phyloP scores from a whole-genome alignment of 2,888 invertebrate genomes.

The Belgica antarctica region DNA sequence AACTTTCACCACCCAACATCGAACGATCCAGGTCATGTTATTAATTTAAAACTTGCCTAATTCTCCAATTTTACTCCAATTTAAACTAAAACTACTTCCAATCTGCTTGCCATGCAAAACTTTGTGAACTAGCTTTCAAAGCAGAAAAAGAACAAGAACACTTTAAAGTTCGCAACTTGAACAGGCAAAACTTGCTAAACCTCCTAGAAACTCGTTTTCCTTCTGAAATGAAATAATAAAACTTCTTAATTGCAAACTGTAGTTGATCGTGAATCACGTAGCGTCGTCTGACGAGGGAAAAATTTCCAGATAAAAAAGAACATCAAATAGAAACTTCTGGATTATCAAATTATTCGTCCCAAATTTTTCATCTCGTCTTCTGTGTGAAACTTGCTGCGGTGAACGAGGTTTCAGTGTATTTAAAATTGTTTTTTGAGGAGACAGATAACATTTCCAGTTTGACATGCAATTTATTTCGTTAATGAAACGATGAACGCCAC shows the following conservation, averaged over 20 bases:
- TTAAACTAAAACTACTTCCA: too few species aligned
- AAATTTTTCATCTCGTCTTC: too few species aligned
- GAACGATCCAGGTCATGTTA: too few species aligned
- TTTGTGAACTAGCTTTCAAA: too few species aligned
- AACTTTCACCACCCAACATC: too few species aligned
- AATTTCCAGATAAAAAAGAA: not conserved
- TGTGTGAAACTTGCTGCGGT: too few species aligned
- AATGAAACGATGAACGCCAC: not conserved
- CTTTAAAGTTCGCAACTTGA: too few species aligned
- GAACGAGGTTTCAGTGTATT: not conserved
- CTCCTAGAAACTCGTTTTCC: not conserved
- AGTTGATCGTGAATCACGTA: constrained; percentile 36
- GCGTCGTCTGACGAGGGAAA: not conserved
- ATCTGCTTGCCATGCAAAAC: too few species aligned
- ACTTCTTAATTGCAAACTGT: constrained; percentile 38
- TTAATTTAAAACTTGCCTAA: too few species aligned
- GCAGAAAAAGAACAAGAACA: too few species aligned
- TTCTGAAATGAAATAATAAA: constrained; percentile 33
- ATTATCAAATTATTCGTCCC: constrained; percentile 1
- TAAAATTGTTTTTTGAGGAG: constrained; percentile 1
- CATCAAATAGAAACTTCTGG: not conserved
- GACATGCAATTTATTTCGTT: constrained; percentile 15
- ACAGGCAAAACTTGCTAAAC: not conserved
- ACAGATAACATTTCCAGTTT: not conserved
- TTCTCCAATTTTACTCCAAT: too few species aligned